Evolutionary conservation across 2,888 invertebrate species (phyloP).

Genomic region (Apamea anceps): DNA sequence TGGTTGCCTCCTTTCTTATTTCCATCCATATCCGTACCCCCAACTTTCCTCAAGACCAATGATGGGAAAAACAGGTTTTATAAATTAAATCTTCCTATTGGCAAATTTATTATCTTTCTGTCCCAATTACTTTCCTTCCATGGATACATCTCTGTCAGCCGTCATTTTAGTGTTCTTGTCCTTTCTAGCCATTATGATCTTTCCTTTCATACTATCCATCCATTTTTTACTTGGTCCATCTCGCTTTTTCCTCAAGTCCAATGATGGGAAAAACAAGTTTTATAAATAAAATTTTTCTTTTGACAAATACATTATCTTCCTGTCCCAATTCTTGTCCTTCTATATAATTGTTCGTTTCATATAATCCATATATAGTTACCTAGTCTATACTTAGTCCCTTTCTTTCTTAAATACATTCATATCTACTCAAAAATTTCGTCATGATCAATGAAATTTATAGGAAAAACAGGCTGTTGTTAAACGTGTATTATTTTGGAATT

Average conservation of each 20-base stretch:
- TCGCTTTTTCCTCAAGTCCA: not conserved
- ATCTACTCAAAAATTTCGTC: not conserved
- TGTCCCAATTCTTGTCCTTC: not conserved
- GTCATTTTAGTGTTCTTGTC: not conserved
- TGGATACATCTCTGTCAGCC: not conserved
- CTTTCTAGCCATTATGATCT: not conserved
- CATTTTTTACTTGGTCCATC: not conserved
- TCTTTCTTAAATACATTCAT: not conserved
- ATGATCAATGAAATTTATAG: not conserved
- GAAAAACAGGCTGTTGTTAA: not conserved
- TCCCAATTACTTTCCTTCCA: not conserved
- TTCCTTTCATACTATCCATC: not conserved
- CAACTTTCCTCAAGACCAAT: not conserved
- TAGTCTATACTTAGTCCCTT: too few relatives aligned
- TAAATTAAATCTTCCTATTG: not conserved
- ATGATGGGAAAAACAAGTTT: not conserved
- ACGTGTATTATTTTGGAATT: constrained; percentile 1
- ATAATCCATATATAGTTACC: not conserved
- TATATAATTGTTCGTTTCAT: not conserved
- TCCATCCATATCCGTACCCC: not conserved
- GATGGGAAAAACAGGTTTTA: not conserved
- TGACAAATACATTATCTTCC: not conserved
- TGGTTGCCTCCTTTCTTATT: not conserved
- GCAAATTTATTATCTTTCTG: not conserved
- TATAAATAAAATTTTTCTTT: not conserved